Base-by-base conservation (phyloP, 2,797 vertebrate genomes). In the Notolabrus celidotus region DNA sequence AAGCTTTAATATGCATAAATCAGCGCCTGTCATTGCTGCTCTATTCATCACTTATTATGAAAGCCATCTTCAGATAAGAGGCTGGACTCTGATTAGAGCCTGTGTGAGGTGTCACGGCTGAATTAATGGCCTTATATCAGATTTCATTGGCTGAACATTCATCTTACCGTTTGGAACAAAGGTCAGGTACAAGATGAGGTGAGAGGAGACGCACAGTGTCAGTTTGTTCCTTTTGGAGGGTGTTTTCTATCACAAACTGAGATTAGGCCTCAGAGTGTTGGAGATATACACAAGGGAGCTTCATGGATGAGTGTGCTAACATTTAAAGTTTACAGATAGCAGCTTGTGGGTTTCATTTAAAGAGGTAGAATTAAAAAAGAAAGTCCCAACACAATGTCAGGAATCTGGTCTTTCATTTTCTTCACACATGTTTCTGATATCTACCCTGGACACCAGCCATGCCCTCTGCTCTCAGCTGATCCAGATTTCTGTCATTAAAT, bases 181-280 rank as follows among this genome's bases (percentile, higher is more conserved):
- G 88, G 89, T 91, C 88, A 78, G 49, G 17, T 41, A 27, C 59
- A 33, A 79, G 77, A 87, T 77, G 86, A 88, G 86, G 85, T 86
- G 90, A 80, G 83, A 84, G 74, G 60, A 86, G 87, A 86, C 0
- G 47, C 45, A 3, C 17, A 2, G 6, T 68, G 87, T 83, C 85
- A 80, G 73, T 25, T 41, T 58, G 70, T 77, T 56, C 60, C 57
- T 57, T n/a, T 36, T 38, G 38, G 45, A 58, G 46, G 59, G 51
- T 50, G 52, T 51, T 69, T 36, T 53, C 68, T 27, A 25, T 75
- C 74, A 67, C 10, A 54, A 23, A 34, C 38, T 10, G 10, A 54
- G 50, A 63, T 38, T 23, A 42, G 69, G 60, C 67, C 70, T 79
- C 56, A 1, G 7, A 34, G 39, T 61, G 54, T 19, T 27, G 60